A percentile compares a stretch with the other conserved stretches of the same genome.
Conservation (phyloP, 2,113 vertebrate genomes). For the human (Homo sapiens) region DNA sequence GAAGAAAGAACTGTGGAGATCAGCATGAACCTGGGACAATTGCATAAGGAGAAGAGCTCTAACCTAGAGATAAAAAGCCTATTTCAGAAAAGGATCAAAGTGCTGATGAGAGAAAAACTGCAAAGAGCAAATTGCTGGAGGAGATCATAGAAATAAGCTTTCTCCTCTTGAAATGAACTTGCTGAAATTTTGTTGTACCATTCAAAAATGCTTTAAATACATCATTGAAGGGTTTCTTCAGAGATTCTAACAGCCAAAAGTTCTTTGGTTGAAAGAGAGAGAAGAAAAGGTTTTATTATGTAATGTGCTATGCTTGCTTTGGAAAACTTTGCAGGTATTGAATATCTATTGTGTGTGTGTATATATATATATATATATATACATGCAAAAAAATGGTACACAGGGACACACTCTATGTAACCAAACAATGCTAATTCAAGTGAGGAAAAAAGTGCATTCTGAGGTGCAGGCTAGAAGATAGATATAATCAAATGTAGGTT, state of each 20-base stretch:
- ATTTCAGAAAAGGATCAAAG: constrained; percentile 64
- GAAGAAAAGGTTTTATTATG: constrained; percentile 36
- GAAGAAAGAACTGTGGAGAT: constrained; percentile 51
- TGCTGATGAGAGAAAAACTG: neutral
- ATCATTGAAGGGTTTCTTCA: constrained; percentile 57
- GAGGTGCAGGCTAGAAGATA: neutral
- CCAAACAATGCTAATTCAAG: neutral
- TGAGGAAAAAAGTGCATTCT: neutral
- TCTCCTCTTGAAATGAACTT: constrained; percentile 53
- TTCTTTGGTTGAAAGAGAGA: constrained; percentile 37
- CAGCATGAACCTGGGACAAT: constrained; percentile 49
- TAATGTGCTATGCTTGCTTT: constrained; percentile 37
- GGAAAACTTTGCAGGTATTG: neutral
- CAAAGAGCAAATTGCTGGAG: constrained; percentile 62
- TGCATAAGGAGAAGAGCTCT: constrained; percentile 47
- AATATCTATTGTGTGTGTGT: neutral
- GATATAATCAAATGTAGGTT: neutral
- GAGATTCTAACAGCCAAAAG: constrained; percentile 45
- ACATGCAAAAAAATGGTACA: neutral
- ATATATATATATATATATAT: neutral
- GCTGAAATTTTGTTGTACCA: constrained; percentile 58
- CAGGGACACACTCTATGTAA: neutral
- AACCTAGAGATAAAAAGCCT: constrained; percentile 37
- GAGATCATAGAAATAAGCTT: constrained; percentile 59
- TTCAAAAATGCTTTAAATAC: constrained; percentile 66